Evolutionary conservation across 2,113 vertebrate species (phyloP).

Genomic region (Chionis minor): DNA sequence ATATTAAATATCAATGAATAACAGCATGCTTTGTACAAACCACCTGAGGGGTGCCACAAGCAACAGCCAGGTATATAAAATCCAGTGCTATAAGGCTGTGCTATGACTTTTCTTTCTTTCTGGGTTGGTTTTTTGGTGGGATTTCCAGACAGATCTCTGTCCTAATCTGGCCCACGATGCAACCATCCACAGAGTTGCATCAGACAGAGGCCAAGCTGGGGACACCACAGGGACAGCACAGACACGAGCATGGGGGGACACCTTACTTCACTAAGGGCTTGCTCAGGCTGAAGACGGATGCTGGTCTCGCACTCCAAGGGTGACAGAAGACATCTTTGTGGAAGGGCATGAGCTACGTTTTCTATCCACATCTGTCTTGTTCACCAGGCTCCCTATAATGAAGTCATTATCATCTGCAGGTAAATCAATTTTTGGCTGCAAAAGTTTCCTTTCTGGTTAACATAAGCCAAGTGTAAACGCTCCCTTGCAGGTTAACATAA

Average conservation of each 20-base stretch:
- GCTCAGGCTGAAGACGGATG: background rate
- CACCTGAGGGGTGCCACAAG: background rate
- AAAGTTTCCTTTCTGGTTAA: slow-evolving; percentile 14
- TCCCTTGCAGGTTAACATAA: slow-evolving; percentile 31
- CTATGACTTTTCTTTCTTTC: background rate
- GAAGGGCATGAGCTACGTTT: background rate
- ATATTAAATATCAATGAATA: background rate
- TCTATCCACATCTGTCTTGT: background rate
- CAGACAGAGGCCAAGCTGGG: background rate
- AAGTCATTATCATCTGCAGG: background rate
- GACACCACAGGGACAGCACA: accelerated
- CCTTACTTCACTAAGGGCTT: background rate
- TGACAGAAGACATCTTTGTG: background rate
- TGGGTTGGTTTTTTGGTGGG: background rate
- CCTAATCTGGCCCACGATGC: background rate
- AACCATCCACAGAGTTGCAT: background rate
- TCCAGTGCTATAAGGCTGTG: background rate
- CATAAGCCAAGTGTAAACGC: background rate
- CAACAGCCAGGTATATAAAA: background rate
- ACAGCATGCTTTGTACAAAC: background rate
- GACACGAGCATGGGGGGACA: accelerated
- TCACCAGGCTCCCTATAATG: background rate
- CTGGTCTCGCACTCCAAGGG: background rate
- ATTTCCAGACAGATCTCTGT: background rate
- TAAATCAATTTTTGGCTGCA: background rate